Evolutionary conservation across 53 echinoderm and acorn worm genomes (phyloP), one percentile per base, ranked within the genome.

Genomic region (Holothuria leucospilota): DNA sequence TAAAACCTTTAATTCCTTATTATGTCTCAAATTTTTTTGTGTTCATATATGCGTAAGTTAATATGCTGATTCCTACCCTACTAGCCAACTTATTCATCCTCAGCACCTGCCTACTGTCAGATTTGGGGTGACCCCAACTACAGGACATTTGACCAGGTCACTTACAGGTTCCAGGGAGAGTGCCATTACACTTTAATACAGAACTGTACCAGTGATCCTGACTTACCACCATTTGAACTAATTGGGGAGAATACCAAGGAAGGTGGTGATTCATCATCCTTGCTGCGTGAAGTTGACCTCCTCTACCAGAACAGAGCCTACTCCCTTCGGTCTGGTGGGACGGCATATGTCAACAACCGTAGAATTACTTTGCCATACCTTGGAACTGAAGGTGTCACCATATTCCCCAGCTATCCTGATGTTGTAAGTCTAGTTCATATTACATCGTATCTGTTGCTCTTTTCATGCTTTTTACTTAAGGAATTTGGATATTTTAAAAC

Each of bases 61-160:
- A 0, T 6, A 49, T 49, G 9, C 49, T 49, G 49, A 1, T 34
- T 34, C 34, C 3, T 49, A 49, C 13, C 49, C 3, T 49, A 6
- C 13, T 0, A 49, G 49, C 49, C 49, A 34, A 49, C 13, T 9
- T 51, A 65, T 68, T n/a, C 24, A 21, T 68, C 20, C 64, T 20
- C 52, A 88, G 89, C 89, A 39, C 89, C 86, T 68, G 91, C 86
- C 15, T 69, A 73, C 62, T 94, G 91, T 77, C 71, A 83, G 39
- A 86, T 89, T 34, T 94, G 94, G 94, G 91, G 91, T 42, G 89
- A 89, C 24, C 89, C 91, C 21, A 91, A 91, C 81, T 90, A 90
- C 71, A 20, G 69, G 62, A 93, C 93, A 42, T 90, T 88, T 40
- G 93, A 91, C 62, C 49, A 85, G 40, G 77, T 62, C 20, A 61